Base-by-base conservation (phyloP, 2,113 vertebrate genomes). In the Mandrillus leucophaeus region DNA sequence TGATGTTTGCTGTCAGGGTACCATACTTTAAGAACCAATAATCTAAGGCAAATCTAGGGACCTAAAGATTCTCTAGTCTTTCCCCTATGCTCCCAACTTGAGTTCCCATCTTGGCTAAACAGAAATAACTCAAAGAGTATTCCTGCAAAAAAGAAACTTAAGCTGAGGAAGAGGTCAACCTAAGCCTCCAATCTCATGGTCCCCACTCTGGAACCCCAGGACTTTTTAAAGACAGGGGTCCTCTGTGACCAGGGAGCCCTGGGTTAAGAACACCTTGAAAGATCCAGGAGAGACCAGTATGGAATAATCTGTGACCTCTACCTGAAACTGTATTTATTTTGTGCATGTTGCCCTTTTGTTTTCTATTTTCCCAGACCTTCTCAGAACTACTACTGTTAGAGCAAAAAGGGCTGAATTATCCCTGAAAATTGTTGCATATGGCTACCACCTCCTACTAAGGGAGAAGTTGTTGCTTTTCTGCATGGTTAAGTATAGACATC, bases 111-210 rank as follows among this genome's bases (percentile, higher is more conserved):
- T 61, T 48, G 38, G 5, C 13, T 35, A 57, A 81, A 27, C 10
- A 55, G 25, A 70, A 25, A 1, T 20, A 84, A 14, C 27, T 89
- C 18, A n/a, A 52, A 73, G 55, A 8, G 8, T 85, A 4, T 72
- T 83, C 57, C 12, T 59, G 17, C 87, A 61, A 75, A 86, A 27
- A 90, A 82, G 79, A 90, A 48, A 93, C 35, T 40, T 22, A 92
- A 59, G 25, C 40, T 48, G 27, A 85, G 8, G 25, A 23, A 48
- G 20, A 59, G 10, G 25, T 57, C 14, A 86, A 7, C 9, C 8
- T 45, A 57, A 89, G n/a, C 23, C 55, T 22, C 0, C 57, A 55
- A 79, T 61, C 50, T 57, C 17, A 23, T 70, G n/a, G 43, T 72
- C 5, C 38, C 6, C 30, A 52, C 17, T 4, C 64, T 52, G 8